Conservation (phyloP, 2,113 vertebrate genomes). For the Cygnus atratus region DNA sequence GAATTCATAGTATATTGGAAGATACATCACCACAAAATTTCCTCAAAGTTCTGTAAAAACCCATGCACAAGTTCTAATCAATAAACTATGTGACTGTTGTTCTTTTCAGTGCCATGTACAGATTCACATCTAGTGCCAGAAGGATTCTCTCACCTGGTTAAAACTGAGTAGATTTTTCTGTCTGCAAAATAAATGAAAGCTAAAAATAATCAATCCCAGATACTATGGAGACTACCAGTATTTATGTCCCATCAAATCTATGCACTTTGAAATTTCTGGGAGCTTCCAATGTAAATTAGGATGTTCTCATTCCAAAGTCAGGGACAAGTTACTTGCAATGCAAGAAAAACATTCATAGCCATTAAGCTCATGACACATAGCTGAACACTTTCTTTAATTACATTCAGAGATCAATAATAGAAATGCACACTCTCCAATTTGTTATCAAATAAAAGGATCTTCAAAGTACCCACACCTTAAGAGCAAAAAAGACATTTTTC, state of each 20-base stretch:
- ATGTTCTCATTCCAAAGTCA: not conserved
- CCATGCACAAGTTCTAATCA: not conserved
- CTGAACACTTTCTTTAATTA: not conserved
- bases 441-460: not conserved
- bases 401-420: not conserved
- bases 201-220: not conserved
- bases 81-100: not conserved
- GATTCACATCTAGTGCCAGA: not conserved
- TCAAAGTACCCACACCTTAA: not conserved
- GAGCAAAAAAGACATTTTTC: not conserved
- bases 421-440: not conserved
- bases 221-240: not conserved
- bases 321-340: not conserved
- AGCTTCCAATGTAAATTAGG: not conserved
- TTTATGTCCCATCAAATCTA: not conserved
- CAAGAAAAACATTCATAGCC: not conserved
- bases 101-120: not conserved
- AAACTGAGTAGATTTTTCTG: not conserved
- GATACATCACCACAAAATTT: not conserved
- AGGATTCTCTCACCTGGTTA: not conserved
- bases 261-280: not conserved
- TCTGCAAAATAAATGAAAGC: not conserved
- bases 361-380: not conserved
- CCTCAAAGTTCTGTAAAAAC: not conserved
- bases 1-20: not conserved